Conservation (phyloP, 2,113 vertebrate species). For the Aepyceros melampus region DNA sequence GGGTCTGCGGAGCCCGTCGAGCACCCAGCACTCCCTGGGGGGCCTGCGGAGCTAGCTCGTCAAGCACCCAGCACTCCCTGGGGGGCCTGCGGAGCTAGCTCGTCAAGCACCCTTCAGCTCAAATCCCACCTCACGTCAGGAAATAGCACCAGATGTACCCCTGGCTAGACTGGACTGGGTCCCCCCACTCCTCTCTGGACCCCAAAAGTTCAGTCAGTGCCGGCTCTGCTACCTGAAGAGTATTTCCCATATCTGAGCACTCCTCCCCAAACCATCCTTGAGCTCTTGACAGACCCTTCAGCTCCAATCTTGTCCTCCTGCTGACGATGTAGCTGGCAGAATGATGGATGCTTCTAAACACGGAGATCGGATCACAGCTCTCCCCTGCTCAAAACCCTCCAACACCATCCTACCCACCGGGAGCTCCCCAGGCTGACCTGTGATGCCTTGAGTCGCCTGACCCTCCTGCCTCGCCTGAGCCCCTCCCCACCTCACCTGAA, state of each 20-base stretch:
- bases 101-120: not conserved
- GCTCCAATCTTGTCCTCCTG: not conserved
- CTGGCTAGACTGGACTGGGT: not conserved
- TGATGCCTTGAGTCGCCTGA: not conserved
- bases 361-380: not conserved
- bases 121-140: not conserved
- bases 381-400: not conserved
- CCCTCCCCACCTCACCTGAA: not conserved
- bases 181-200: not conserved
- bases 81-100: not conserved
- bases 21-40: not conserved
- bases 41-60: too few relatives aligned
- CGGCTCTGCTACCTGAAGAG: not conserved
- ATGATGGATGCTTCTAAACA: not conserved
- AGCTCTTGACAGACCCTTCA: not conserved
- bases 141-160: not conserved
- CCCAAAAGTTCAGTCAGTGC: too few relatives aligned
- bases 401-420: not conserved
- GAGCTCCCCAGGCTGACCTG: not conserved
- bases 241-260: not conserved
- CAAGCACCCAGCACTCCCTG: too few relatives aligned
- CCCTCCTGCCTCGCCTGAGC: rapidly evolving
- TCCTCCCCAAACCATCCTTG: not conserved
- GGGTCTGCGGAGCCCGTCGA: not conserved
- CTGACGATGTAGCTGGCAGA: not conserved